Evolutionary conservation across 2,888 invertebrate genomes (phyloP).

Genomic region (Hartigia nigra): DNA sequence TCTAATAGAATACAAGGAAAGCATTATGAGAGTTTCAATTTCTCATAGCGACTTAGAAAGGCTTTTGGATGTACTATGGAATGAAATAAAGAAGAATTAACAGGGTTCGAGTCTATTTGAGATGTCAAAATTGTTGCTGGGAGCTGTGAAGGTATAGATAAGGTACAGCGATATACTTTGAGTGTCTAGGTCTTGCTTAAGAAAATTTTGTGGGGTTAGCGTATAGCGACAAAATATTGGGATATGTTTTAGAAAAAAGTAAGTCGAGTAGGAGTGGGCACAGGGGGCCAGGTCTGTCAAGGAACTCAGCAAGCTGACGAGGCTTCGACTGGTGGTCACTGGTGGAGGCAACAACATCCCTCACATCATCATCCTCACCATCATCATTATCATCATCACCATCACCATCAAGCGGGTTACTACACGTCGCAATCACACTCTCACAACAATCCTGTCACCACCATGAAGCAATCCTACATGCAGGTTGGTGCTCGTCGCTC

Average conservation of each 20-base stretch:
- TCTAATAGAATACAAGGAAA: background rate
- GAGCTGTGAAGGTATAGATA: background rate
- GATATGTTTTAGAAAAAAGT: constrained; percentile 62
- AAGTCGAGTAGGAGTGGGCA: constrained; percentile 63
- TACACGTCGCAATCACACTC: constrained; percentile 61
- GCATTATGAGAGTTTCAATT: background rate
- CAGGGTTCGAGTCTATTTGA: background rate
- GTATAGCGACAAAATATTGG: constrained; percentile 14
- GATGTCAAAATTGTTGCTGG: background rate
- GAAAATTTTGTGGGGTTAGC: no score
- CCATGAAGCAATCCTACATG: constrained; percentile 67
- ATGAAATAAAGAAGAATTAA: background rate
- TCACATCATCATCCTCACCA: constrained; percentile 40
- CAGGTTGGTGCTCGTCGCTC: constrained; percentile 58
- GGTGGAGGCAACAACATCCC: constrained; percentile 56
- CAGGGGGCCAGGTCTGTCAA: constrained; percentile 58
- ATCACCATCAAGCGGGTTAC: constrained; percentile 61
- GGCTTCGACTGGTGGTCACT: constrained; percentile 57
- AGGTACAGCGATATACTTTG: background rate
- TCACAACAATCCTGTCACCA: constrained; percentile 63
- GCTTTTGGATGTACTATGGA: background rate
- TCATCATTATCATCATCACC: constrained; percentile 49
- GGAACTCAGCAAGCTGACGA: constrained; percentile 58
- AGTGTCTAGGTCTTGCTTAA: background rate
- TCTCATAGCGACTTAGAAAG: background rate